Evolutionary conservation across 1,140 invertebrate species (phyloP).

Genomic region (Bombus ignitus): DNA sequence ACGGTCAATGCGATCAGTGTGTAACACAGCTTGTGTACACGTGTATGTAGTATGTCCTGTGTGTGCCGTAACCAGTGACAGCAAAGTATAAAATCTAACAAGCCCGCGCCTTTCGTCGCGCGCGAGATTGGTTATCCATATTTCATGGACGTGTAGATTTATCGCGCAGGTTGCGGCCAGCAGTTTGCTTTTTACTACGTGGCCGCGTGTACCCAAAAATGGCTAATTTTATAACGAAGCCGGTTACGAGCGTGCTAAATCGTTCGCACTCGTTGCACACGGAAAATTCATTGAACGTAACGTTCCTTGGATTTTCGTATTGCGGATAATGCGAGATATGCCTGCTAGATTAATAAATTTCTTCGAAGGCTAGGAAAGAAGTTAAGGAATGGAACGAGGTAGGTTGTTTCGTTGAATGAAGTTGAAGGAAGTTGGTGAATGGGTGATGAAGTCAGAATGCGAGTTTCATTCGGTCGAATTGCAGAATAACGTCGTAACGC

Average conservation of each 20-base stretch:
- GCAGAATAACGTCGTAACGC: no score
- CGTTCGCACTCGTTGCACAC: neutral
- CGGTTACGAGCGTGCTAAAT: constrained; percentile 23
- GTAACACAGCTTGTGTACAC: neutral
- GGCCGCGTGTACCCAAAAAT: neutral
- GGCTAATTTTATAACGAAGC: constrained; percentile 40
- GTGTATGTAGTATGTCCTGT: no score
- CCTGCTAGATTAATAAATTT: neutral
- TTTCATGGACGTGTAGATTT: constrained; percentile 24
- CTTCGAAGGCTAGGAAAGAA: neutral
- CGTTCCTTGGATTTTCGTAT: no score
- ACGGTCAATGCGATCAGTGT: constrained; percentile 13
- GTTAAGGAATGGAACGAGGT: neutral
- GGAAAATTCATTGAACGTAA: neutral
- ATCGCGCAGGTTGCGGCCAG: neutral
- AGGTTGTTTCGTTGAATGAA: constrained; percentile 2
- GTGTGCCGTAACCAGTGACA: neutral
- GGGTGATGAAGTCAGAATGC: neutral
- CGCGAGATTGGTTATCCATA: constrained; percentile 45
- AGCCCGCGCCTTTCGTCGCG: constrained; percentile 1
- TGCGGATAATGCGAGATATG: no score
- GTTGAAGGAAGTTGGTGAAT: neutral
- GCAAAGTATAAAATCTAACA: constrained; percentile 44
- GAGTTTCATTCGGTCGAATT: neutral
- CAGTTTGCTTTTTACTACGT: constrained; percentile 10